These are phyloP conservation scores for Chamaea fasciata DNA, from an alignment of 2,113 vertebrate species.

Conservation along the genomic window DNA sequence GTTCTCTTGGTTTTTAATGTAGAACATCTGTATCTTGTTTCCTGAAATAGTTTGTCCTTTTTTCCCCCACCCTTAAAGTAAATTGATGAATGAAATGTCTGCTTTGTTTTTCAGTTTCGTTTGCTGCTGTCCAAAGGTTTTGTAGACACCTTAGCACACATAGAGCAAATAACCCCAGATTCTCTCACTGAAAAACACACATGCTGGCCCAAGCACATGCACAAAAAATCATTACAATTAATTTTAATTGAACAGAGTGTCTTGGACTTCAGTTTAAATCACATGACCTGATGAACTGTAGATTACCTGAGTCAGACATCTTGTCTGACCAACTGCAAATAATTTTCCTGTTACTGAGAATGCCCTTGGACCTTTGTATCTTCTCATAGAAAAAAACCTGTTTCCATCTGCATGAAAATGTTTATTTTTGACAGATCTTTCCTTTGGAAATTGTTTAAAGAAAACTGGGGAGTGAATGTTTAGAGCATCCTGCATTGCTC, in stretches of 20 bases:
- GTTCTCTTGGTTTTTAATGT: neutral
- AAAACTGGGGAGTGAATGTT: neutral
- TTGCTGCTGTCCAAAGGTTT: neutral
- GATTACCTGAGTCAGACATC: constrained; percentile 53
- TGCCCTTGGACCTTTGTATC: neutral
- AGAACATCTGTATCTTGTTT: constrained; percentile 42
- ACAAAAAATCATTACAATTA: neutral
- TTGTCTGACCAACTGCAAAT: constrained; percentile 40
- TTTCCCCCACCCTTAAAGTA: neutral
- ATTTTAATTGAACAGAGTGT: neutral
- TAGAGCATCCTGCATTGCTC: neutral
- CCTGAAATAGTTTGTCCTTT: neutral
- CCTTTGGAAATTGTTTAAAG: neutral
- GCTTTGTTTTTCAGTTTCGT: neutral
- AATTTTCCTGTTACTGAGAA: constrained; percentile 45
- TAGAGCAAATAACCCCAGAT: neutral
- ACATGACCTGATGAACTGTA: constrained; percentile 30
- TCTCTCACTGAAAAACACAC: neutral
- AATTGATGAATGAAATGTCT: constrained; percentile 13
- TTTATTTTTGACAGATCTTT: constrained; percentile 18
- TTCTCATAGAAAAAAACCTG: neutral
- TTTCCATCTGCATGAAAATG: constrained; percentile 35
- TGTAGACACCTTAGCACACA: neutral
- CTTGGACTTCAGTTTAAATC: constrained; percentile 1
- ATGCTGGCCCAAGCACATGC: rapidly evolving